Conservation (phyloP, 2,113 vertebrate species). For the Tachycineta bicolor region DNA sequence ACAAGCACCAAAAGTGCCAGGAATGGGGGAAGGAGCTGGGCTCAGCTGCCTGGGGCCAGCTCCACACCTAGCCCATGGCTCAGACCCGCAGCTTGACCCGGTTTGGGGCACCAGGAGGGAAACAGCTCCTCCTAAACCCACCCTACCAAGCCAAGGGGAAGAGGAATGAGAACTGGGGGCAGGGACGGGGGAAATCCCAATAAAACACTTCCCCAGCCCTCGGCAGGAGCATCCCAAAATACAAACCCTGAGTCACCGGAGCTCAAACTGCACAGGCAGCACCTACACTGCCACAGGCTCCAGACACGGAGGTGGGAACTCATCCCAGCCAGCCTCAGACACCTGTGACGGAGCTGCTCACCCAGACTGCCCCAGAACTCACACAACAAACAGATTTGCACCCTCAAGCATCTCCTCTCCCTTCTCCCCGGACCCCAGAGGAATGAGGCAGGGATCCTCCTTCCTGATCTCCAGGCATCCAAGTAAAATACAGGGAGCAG, state of each 20-base stretch:
- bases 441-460: neutral
- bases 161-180: neutral
- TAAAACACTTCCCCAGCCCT: neutral
- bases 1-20: accelerated
- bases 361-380: neutral
- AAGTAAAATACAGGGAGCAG: neutral
- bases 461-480: neutral
- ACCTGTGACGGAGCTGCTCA: neutral
- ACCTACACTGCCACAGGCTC: neutral
- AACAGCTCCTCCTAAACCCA: neutral
- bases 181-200: neutral
- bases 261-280: neutral
- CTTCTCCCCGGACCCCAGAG: accelerated
- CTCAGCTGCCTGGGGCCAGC: neutral
- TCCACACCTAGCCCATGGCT: neutral
- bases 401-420: neutral
- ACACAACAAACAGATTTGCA: neutral
- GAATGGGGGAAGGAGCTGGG: neutral
- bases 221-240: accelerated
- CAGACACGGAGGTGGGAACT: neutral
- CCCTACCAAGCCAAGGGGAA: neutral
- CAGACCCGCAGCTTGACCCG: neutral
- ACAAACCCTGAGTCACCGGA: neutral
- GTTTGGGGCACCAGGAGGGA: neutral
- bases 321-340: neutral